These are phyloP conservation scores for Chaetophractus vellerosus DNA, from an alignment of 2,797 vertebrate species.

Conservation along the genomic window DNA sequence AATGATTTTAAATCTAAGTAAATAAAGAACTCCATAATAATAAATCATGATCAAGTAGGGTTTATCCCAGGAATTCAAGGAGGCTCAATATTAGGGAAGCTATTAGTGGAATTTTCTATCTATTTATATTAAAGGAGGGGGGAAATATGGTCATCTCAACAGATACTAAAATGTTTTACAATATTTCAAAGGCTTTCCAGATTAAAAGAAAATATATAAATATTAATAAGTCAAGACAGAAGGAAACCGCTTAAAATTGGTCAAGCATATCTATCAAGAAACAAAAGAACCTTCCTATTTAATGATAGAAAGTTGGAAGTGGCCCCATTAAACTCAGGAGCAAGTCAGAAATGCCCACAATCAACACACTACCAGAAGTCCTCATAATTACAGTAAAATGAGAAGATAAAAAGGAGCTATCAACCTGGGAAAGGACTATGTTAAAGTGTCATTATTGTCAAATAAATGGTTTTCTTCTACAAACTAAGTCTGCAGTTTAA, in stretches of 20 bases:
- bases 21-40: conserved; percentile 74
- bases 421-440: neutral
- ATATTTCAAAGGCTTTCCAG: conserved; percentile 61
- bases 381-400: neutral
- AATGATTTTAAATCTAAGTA: conserved; percentile 73
- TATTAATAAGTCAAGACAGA: conserved; percentile 48
- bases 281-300: neutral
- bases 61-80: conserved; percentile 72
- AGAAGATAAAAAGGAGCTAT: conserved; percentile 6
- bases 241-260: conserved; percentile 13
- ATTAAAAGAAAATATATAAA: conserved; percentile 55
- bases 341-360: neutral
- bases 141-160: neutral
- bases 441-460: neutral
- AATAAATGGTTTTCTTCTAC: neutral
- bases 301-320: conserved; percentile 40
- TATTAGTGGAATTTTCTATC: conserved; percentile 67
- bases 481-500: conserved; percentile 49
- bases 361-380: neutral
- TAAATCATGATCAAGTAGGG: conserved; percentile 71
- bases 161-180: conserved; percentile 62
- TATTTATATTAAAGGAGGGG: conserved; percentile 65
- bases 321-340: neutral
- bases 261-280: neutral
- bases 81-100: conserved; percentile 61